Conservation (phyloP, 2,888 invertebrate genomes). For the Clanis bilineata region DNA sequence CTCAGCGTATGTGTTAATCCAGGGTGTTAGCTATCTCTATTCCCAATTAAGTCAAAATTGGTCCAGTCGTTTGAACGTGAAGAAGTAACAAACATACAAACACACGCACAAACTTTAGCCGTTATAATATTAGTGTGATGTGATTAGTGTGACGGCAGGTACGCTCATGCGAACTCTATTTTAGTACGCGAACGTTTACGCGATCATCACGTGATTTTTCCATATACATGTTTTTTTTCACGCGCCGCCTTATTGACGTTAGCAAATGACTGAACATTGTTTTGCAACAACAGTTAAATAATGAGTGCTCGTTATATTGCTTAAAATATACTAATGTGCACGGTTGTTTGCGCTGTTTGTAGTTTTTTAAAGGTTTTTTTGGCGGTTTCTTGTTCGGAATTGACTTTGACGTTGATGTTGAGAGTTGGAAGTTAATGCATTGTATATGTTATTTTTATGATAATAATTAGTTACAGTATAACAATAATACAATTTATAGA, state of each 20-base stretch:
- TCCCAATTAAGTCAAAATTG: too few species aligned
- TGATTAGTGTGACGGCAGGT: too few species aligned
- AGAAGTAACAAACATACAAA: too few species aligned
- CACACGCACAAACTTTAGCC: too few species aligned
- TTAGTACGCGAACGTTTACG: conserved; percentile 50
- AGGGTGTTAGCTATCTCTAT: too few species aligned
- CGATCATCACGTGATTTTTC: conserved; percentile 58
- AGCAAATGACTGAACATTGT: conserved; percentile 38
- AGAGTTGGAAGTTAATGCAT: not conserved
- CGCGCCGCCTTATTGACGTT: conserved; percentile 28
- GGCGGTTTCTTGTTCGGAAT: not conserved
- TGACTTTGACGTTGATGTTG: not conserved
- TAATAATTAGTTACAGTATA: not conserved
- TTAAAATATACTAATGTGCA: conserved; percentile 8
- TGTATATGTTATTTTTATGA: not conserved
- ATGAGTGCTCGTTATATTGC: conserved; percentile 5
- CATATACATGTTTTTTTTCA: conserved; percentile 28
- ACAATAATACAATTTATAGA: too few species aligned
- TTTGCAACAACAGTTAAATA: conserved; percentile 41
- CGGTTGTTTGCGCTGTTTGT: not conserved
- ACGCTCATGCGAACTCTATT: conserved; percentile 32
- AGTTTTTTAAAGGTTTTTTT: not conserved
- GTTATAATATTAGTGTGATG: too few species aligned
- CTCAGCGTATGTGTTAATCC: too few species aligned
- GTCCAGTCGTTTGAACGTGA: too few species aligned